Evolutionary conservation across 2,113 vertebrate species (phyloP).

Genomic region (Pseudonaja textilis): DNA sequence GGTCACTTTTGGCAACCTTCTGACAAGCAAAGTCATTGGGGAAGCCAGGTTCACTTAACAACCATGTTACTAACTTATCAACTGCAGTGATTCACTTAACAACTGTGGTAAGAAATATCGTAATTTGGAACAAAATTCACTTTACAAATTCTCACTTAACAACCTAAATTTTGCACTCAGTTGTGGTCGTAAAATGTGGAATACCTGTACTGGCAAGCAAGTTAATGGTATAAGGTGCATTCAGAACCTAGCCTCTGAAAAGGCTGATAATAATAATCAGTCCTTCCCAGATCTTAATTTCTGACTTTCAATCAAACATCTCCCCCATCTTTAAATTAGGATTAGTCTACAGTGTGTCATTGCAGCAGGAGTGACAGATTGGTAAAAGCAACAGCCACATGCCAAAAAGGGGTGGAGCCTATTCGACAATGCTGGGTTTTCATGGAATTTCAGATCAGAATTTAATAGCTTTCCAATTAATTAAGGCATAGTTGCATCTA

Average conservation of each 20-base stretch:
- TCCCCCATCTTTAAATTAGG: not conserved
- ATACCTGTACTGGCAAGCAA: not conserved
- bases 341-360: not conserved
- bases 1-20: no score
- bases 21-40: no score
- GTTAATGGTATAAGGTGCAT: not conserved
- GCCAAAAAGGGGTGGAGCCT: not conserved
- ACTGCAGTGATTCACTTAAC: no score
- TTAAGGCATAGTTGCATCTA: not conserved
- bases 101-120: no score
- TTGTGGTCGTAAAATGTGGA: no score
- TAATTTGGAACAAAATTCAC: no score
- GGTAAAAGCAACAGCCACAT: not conserved
- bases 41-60: no score
- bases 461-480: not conserved
- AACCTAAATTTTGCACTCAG: no score
- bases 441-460: not conserved
- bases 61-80: no score
- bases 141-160: no score
- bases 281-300: not conserved
- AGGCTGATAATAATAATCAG: not conserved
- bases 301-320: not conserved
- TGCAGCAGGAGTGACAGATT: not conserved
- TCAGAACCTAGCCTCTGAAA: not conserved
- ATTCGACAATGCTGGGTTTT: not conserved